phyloP scores from a whole-genome alignment of 2,797 vertebrate species.

The Cuculus canorus region DNA sequence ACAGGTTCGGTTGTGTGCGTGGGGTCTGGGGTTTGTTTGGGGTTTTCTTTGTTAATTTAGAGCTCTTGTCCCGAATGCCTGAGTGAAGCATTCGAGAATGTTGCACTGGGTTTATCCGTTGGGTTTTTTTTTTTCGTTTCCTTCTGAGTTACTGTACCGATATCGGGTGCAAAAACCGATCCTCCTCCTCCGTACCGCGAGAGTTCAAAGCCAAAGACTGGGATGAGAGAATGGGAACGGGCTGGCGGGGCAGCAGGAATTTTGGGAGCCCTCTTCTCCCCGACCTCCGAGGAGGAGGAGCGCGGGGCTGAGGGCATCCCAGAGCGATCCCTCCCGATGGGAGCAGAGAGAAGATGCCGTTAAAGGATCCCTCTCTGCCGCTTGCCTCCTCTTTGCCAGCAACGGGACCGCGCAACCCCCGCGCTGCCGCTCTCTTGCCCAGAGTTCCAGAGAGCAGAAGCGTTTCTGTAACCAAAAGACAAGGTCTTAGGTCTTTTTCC shows the following conservation, averaged over 20 bases:
- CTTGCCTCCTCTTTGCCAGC: neutral
- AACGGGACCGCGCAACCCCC: neutral
- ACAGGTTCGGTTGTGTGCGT: neutral
- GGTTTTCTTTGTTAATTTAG: no score
- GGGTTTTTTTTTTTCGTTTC: neutral
- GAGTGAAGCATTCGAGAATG: neutral
- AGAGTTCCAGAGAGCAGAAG: neutral
- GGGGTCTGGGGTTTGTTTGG: no score
- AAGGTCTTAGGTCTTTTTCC: fast-evolving
- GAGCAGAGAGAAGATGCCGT: neutral
- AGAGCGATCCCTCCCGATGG: neutral
- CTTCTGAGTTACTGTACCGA: constrained; percentile 1
- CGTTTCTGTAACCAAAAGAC: constrained; percentile 15
- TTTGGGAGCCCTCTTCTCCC: neutral
- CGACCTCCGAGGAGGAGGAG: no score
- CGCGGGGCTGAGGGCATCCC: neutral
- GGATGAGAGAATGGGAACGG: neutral
- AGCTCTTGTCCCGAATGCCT: no score
- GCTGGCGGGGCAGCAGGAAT: neutral
- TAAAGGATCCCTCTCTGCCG: neutral
- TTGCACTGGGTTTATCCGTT: constrained; percentile 19
- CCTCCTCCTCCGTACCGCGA: neutral
- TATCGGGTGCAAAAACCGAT: neutral
- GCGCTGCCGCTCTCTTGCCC: neutral
- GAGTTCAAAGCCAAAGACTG: constrained; percentile 50